A percentile compares a stretch with the other conserved stretches of the same genome.
Conservation (phyloP, 2,888 invertebrate genomes). For the Meiosimyza platycephala region DNA sequence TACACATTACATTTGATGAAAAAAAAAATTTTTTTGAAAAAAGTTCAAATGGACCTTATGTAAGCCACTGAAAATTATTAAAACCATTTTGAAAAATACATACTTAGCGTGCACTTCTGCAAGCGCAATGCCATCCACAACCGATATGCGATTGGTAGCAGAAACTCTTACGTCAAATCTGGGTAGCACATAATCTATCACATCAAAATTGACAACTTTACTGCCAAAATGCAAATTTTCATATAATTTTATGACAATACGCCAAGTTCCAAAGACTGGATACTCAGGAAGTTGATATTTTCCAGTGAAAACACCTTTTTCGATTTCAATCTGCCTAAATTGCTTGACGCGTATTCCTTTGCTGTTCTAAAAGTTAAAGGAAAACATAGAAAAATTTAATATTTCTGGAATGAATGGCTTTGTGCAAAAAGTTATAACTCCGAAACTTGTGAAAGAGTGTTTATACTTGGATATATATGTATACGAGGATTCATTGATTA, state of each 20-base stretch:
- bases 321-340: constrained; percentile 73
- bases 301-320: constrained; percentile 73
- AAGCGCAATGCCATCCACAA: constrained; percentile 82
- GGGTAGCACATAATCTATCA: constrained; percentile 91
- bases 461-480: too few species aligned
- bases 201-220: constrained; percentile 68
- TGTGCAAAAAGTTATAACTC: too few species aligned
- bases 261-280: constrained; percentile 92
- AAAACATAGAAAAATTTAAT: too few species aligned
- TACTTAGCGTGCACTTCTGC: constrained; percentile 73
- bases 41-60: too few species aligned
- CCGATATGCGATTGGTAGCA: constrained; percentile 83
- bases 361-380: constrained; percentile 71
- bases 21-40: too few species aligned
- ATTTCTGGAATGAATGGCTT: too few species aligned
- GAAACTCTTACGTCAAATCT: constrained; percentile 90
- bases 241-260: constrained; percentile 63
- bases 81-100: neutral
- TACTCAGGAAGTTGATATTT: constrained; percentile 80
- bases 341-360: constrained; percentile 85
- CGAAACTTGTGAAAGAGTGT: too few species aligned
- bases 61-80: too few species aligned
- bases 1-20: too few species aligned
- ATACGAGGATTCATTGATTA: too few species aligned
- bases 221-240: constrained; percentile 37